Percentiles rank a stretch among this genome's conserved stretches.
Conservation (phyloP, 2,113 vertebrate species). For the Thamnaconus septentrionalis region DNA sequence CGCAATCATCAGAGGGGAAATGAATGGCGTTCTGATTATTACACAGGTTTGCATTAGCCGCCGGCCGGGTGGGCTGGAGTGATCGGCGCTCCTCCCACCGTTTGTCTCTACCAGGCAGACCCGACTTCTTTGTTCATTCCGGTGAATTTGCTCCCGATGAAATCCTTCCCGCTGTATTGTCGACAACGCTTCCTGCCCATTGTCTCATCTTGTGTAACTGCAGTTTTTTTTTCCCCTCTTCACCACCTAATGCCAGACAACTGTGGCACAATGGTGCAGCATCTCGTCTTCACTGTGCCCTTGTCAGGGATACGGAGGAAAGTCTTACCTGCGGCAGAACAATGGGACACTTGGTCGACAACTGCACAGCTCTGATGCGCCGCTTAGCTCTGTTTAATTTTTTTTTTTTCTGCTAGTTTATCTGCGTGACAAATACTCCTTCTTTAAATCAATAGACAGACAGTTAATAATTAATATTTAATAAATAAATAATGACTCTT, state of each 20-base stretch:
- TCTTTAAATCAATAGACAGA: too few relatives aligned
- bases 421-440: too few relatives aligned
- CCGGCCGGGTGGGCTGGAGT: constrained; percentile 34
- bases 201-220: constrained; percentile 49
- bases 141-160: constrained; percentile 60
- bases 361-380: too few relatives aligned
- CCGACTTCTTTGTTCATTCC: constrained; percentile 59
- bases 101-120: constrained; percentile 55
- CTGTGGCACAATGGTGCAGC: constrained; percentile 40
- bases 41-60: constrained; percentile 56
- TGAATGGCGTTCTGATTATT: constrained; percentile 59
- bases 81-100: constrained; percentile 47
- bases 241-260: constrained; percentile 47
- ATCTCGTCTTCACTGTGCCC: constrained; percentile 45
- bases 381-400: too few relatives aligned
- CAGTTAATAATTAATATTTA: too few relatives aligned
- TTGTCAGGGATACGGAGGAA: constrained; percentile 22
- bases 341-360: constrained; percentile 20
- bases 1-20: constrained; percentile 56
- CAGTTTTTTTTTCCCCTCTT: constrained; percentile 40
- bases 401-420: too few relatives aligned
- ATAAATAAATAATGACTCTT: too few relatives aligned
- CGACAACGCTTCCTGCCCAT: constrained; percentile 49
- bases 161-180: constrained; percentile 53
- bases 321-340: constrained; percentile 21